These are phyloP conservation scores for Picathartes gymnocephalus DNA, from an alignment of 2,113 vertebrate species.

Conservation along the genomic window DNA sequence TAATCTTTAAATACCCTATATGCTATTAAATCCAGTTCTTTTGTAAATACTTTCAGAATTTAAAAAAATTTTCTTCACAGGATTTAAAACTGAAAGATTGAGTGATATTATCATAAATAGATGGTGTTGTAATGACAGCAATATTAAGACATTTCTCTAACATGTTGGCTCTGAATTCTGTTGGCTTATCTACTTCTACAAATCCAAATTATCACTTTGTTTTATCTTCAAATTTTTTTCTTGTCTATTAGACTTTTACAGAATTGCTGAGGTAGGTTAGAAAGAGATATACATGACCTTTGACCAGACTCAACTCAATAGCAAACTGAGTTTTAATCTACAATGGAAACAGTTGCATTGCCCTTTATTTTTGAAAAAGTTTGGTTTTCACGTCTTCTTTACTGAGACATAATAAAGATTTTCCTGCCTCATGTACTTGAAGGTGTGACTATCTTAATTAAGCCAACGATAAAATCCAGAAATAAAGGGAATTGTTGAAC, in stretches of 20 bases:
- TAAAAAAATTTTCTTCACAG: neutral
- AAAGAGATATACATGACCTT: neutral
- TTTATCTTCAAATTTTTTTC: neutral
- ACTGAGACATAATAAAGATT: neutral
- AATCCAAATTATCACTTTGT: neutral
- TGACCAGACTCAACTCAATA: neutral
- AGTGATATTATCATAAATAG: neutral
- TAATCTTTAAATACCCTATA: rapidly evolving
- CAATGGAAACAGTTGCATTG: neutral
- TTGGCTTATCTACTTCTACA: neutral
- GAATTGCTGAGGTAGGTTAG: neutral
- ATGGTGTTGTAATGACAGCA: rapidly evolving
- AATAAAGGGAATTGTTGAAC: neutral
- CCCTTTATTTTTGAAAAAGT: neutral
- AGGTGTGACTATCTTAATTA: neutral
- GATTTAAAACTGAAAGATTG: neutral
- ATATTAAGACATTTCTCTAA: neutral
- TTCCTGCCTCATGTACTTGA: neutral
- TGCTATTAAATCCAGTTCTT: neutral
- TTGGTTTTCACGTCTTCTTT: neutral
- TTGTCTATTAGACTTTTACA: neutral
- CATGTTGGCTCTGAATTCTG: neutral
- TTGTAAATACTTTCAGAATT: neutral
- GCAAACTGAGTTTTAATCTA: neutral
- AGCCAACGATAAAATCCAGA: neutral